Conservation (phyloP, 1,140 invertebrate species). For the Neodiprion fabricii region DNA sequence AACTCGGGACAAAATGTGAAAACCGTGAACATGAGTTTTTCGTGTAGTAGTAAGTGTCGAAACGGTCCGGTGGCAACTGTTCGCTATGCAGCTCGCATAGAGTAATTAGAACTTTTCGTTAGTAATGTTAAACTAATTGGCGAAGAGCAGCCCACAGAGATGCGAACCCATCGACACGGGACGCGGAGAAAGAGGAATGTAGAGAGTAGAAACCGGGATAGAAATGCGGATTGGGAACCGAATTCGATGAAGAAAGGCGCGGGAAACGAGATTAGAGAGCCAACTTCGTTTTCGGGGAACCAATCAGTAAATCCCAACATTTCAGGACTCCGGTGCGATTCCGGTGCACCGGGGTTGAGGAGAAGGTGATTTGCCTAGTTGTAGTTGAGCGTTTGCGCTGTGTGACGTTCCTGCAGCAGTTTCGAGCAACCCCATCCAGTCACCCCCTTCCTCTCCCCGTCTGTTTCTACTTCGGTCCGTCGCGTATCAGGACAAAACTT, state of each 20-base stretch:
- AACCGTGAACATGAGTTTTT: no score
- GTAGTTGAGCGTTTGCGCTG: background rate
- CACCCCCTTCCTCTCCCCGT: background rate
- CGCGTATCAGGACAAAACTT: background rate
- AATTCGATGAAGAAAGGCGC: slow-evolving; percentile 40
- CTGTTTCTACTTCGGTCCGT: background rate
- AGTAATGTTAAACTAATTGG: slow-evolving; percentile 54
- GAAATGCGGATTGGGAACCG: slow-evolving; percentile 28
- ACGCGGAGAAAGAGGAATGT: slow-evolving; percentile 37
- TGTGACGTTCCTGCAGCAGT: no score
- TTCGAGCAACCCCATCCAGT: no score
- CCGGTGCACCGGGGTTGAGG: background rate
- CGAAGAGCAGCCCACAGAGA: slow-evolving; percentile 34
- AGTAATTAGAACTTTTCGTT: slow-evolving; percentile 54
- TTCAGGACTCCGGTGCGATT: slow-evolving; percentile 21
- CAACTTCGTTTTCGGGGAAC: slow-evolving; percentile 53
- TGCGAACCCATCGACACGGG: slow-evolving; percentile 35
- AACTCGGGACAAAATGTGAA: no score
- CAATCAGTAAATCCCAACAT: slow-evolving; percentile 52
- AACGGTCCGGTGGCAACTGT: slow-evolving; percentile 33
- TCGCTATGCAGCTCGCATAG: slow-evolving; percentile 46
- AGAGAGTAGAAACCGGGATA: slow-evolving; percentile 42
- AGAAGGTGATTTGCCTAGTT: slow-evolving; percentile 2
- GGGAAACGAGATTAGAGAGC: slow-evolving; percentile 52
- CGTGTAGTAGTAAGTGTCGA: background rate